A percentile compares a stretch with the other conserved stretches of the same genome.
phyloP scores from a whole-genome alignment of 2,888 invertebrate species.

The Agrochola lychnidis region DNA sequence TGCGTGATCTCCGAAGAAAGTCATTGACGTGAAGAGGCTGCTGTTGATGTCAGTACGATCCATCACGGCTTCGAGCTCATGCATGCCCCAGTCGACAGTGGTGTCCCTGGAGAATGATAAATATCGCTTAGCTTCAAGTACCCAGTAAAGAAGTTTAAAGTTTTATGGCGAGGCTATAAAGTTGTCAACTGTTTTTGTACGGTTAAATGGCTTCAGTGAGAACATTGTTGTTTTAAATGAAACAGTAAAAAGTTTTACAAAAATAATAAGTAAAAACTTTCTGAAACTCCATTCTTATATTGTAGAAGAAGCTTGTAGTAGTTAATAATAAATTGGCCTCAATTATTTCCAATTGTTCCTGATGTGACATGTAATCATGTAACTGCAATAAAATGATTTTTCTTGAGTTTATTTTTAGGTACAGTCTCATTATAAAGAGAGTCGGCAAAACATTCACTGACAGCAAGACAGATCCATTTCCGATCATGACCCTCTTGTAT shows the following conservation, averaged over 20 bases:
- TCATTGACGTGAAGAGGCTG: slow-evolving; percentile 92
- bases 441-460: not conserved
- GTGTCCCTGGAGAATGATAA: slow-evolving; percentile 78
- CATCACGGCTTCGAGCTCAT: slow-evolving; percentile 94
- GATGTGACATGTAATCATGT: not conserved
- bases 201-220: not conserved
- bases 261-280: not conserved
- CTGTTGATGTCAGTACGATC: slow-evolving; percentile 93
- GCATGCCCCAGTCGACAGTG: slow-evolving; percentile 93
- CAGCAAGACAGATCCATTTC: not conserved
- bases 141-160: slow-evolving; percentile 24
- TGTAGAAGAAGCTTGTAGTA: not conserved
- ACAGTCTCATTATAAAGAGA: not conserved
- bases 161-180: slow-evolving; percentile 19
- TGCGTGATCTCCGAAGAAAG: slow-evolving; percentile 94
- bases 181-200: not conserved
- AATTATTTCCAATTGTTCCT: not conserved
- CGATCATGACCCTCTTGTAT: not conserved
- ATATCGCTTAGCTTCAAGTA: slow-evolving; percentile 8
- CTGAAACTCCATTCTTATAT: not conserved
- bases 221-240: slow-evolving; percentile 14
- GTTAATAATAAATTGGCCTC: not conserved
- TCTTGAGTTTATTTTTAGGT: slow-evolving; percentile 2
- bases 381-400: slow-evolving; percentile 3
- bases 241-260: not conserved